A percentile compares a stretch with the other conserved stretches of the same genome.
Evolutionary conservation across 2,888 invertebrate species (phyloP).

Genomic region (Philhelius pedissequus): DNA sequence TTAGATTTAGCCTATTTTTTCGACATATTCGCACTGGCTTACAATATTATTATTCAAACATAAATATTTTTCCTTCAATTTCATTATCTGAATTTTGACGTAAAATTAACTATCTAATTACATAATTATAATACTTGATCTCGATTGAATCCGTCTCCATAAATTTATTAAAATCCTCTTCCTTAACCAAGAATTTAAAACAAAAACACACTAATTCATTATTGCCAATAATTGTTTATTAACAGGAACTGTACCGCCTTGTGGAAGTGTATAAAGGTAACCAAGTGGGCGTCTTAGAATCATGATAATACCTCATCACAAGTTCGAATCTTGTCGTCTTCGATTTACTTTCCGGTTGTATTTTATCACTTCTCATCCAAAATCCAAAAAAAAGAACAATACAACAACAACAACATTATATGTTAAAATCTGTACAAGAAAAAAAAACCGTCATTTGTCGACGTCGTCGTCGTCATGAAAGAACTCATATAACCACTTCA

Average conservation of each 20-base stretch:
- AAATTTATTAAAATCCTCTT: background rate
- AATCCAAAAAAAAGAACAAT: background rate
- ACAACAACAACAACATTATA: slow-evolving; percentile 40
- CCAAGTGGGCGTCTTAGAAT: slow-evolving; percentile 35
- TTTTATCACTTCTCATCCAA: slow-evolving; percentile 31
- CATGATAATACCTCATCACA: slow-evolving; percentile 48
- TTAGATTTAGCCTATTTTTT: too few relatives aligned
- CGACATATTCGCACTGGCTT: too few relatives aligned
- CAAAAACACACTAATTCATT: background rate
- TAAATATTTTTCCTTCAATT: too few relatives aligned
- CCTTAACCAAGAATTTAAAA: background rate
- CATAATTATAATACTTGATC: too few relatives aligned
- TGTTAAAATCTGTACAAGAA: slow-evolving; percentile 14
- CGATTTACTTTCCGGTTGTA: slow-evolving; percentile 4
- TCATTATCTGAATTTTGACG: too few relatives aligned
- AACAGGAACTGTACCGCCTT: slow-evolving; percentile 17
- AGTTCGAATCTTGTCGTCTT: slow-evolving; percentile 27
- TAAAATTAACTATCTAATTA: too few relatives aligned
- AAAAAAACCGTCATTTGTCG: slow-evolving; percentile 57
- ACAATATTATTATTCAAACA: too few relatives aligned
- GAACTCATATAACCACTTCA: slow-evolving; percentile 46
- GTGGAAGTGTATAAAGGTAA: too few relatives aligned
- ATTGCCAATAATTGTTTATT: background rate
- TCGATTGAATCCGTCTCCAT: background rate
- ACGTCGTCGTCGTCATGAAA: slow-evolving; percentile 53